Percentiles rank a stretch among this genome's conserved stretches.
Evolutionary conservation across 2,113 vertebrate genomes (phyloP).

Genomic region (Sylvilagus bachmani): DNA sequence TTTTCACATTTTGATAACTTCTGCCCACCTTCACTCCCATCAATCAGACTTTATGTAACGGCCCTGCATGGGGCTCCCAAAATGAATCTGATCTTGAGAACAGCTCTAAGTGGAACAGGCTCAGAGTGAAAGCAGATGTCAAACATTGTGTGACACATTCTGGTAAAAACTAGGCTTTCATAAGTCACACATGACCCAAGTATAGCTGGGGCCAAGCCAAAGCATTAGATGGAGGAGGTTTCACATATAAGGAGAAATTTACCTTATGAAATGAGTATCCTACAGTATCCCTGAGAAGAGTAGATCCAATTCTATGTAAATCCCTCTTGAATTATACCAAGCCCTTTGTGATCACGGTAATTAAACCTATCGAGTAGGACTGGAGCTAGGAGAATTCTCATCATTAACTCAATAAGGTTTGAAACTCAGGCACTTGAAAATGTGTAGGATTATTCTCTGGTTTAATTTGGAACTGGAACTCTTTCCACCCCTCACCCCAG

Average conservation of each 20-base stretch:
- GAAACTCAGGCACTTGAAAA: not conserved
- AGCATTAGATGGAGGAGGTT: not conserved
- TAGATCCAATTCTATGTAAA: not conserved
- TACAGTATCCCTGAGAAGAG: not conserved
- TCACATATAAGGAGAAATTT: not conserved
- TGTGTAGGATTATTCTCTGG: not conserved
- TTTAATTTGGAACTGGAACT: not conserved
- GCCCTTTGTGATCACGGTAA: not conserved
- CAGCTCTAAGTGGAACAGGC: conserved; percentile 81
- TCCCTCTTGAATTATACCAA: not conserved
- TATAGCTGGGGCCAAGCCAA: conserved; percentile 62
- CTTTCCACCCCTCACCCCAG: not conserved
- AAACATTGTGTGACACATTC: conserved; percentile 50
- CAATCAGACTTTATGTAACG: conserved; percentile 89
- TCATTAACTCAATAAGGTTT: not conserved
- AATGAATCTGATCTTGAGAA: conserved; percentile 84
- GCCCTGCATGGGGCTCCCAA: conserved; percentile 72
- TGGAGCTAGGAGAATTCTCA: not conserved
- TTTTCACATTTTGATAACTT: conserved; percentile 85
- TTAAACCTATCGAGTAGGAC: not conserved
- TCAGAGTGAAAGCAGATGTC: conserved; percentile 74
- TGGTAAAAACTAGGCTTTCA: conserved; percentile 69
- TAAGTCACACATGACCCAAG: conserved; percentile 25
- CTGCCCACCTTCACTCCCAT: conserved; percentile 87
- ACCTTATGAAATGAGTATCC: not conserved